phyloP scores from a whole-genome alignment of 2,888 invertebrate species.

The Brachycybe producta region DNA sequence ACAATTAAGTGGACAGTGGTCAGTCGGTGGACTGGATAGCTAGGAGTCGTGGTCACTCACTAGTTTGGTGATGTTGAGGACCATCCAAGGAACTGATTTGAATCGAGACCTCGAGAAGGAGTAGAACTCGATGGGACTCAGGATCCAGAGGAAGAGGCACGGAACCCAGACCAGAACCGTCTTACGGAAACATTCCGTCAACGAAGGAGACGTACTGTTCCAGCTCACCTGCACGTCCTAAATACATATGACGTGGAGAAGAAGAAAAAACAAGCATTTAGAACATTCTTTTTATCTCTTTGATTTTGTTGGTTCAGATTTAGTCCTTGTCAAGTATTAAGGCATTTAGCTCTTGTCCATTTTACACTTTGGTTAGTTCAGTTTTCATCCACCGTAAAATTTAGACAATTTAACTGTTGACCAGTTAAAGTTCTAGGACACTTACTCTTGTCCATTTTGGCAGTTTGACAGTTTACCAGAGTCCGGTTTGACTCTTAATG shows the following conservation, averaged over 20 bases:
- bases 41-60: constrained; percentile 25
- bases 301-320: background rate
- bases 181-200: constrained; percentile 83
- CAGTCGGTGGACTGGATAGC: no score
- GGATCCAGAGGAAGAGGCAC: constrained; percentile 66
- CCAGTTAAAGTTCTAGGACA: no score
- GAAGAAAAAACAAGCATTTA: background rate
- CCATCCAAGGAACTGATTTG: constrained; percentile 17
- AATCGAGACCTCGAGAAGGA: background rate
- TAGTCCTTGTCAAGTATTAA: background rate
- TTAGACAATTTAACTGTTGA: no score
- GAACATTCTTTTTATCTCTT: background rate
- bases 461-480: no score
- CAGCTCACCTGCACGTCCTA: constrained; percentile 36
- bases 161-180: constrained; percentile 83
- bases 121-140: constrained; percentile 49
- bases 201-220: constrained; percentile 66
- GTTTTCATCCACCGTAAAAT: no score
- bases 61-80: constrained; percentile 28
- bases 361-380: no score
- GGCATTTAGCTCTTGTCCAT: background rate
- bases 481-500: no score
- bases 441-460: no score
- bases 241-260: background rate
- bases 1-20: no score